A percentile compares a stretch with the other conserved stretches of the same genome.
Conservation (phyloP, 2,797 vertebrate species). For the Carcharodon carcharias region DNA sequence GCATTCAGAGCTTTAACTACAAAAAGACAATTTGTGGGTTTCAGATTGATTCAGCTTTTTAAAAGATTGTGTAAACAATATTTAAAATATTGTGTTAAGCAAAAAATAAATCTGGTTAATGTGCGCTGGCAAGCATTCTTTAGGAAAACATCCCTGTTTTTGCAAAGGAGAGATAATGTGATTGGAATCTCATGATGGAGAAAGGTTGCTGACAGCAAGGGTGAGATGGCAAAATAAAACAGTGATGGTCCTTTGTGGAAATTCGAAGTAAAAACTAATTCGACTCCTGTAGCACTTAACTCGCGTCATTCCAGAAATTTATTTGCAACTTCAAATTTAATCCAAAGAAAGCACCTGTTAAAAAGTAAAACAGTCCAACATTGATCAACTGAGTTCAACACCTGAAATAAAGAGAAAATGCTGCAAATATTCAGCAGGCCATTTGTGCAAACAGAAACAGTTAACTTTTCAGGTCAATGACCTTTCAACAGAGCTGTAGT, state of each 20-base stretch:
- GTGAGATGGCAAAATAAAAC: no score
- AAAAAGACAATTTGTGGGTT: no score
- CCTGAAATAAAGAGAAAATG: no score
- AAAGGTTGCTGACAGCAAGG: not conserved
- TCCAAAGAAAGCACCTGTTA: no score
- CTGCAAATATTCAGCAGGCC: no score
- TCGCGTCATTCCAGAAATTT: not conserved
- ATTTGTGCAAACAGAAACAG: not conserved
- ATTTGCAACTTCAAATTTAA: not conserved
- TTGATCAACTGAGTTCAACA: not conserved
- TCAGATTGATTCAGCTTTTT: no score
- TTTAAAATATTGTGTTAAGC: no score
- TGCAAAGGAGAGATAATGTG: not conserved
- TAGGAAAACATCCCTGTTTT: no score
- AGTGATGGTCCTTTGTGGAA: not conserved
- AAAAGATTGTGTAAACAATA: no score
- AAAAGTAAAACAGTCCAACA: not conserved
- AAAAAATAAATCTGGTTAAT: no score
- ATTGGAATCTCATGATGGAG: no score
- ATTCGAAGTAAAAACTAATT: not conserved
- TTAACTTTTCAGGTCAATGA: not conserved
- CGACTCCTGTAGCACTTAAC: not conserved
- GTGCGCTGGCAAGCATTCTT: no score
- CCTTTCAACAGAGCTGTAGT: not conserved
- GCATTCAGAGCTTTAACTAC: not conserved